Base-by-base conservation (phyloP, 2,888 invertebrate genomes). In the Ceriagrion tenellum region DNA sequence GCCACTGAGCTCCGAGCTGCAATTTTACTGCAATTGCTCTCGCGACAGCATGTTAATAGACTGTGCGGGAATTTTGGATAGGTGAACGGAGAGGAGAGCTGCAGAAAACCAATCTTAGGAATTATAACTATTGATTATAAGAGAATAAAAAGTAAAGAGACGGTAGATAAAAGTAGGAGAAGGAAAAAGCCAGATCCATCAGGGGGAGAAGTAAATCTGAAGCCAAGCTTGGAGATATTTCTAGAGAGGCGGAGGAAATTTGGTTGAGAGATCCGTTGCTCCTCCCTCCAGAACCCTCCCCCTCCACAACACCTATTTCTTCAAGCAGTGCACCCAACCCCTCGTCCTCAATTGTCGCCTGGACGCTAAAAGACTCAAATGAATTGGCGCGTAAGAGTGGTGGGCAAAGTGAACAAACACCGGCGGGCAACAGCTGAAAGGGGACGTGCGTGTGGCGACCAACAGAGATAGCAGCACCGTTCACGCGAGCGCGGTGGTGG, bases 301-400 rank as follows among this genome's bases (percentile, higher is more conserved):
- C 18, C 35, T 16, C 35, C 13, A 18, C 35, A n/a, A 69, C n/a
- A n/a, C 69, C n/a, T 0, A 26, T 13, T 8, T 35, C 81, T 35
- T 35, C 81, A 16, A 81, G 69, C n/a, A 10, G 12, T 35, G 13
- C 35, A 2, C 13, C 81, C 16, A n/a, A 26, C 10, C 69, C 69
- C 26, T n/a, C 35, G 0, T 3, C 81, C 16, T 81, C 93, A 93
- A 69, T 93, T 93, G 69, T 93, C 69, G 55, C 74, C 12, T 20
- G 40, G 63, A 35, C 93, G 93, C 93, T 93, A 93, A 93, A 69
- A 93, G 69, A 56, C 47, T 69, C 47, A 93, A 93, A 93, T 93
- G 93, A 93, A 93, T 93, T 93, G 93, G 69, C 69, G 93, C 93
- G 93, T 93, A 93, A 93, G 93, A 93, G 93, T 74, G 93, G 93